A percentile compares a stretch with the other conserved stretches of the same genome.
Evolutionary conservation across 2,888 invertebrate genomes (phyloP).

Genomic region (Caenorhabditis sp.): DNA sequence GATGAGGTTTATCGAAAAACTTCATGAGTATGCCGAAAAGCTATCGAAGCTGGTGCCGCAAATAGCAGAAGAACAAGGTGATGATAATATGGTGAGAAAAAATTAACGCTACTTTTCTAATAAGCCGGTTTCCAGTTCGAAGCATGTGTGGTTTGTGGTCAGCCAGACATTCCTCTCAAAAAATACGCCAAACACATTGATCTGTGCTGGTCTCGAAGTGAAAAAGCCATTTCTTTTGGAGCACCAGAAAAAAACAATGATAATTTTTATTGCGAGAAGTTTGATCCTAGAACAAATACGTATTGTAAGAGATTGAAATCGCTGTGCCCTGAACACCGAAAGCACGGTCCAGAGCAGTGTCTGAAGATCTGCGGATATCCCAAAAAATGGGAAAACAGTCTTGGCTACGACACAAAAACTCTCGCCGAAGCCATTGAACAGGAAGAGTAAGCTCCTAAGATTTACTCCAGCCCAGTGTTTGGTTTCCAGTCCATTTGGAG

Average conservation of each 20-base stretch:
- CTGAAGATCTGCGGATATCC: slow-evolving; percentile 62
- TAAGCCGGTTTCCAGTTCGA: slow-evolving; percentile 30
- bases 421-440: slow-evolving; percentile 31
- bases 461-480: too few relatives aligned
- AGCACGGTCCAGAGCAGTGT: slow-evolving; percentile 18
- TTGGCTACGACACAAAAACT: background rate
- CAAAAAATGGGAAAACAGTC: slow-evolving; percentile 41
- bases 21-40: slow-evolving; percentile 19
- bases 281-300: slow-evolving; percentile 86
- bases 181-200: slow-evolving; percentile 67
- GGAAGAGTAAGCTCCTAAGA: slow-evolving; percentile 19
- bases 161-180: slow-evolving; percentile 17
- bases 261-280: slow-evolving; percentile 95
- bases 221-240: slow-evolving; percentile 72
- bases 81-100: slow-evolving; percentile 29
- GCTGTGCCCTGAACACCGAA: slow-evolving; percentile 92
- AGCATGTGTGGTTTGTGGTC: slow-evolving; percentile 39
- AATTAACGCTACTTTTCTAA: background rate
- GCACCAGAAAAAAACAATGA: slow-evolving; percentile 80
- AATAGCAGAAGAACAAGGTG: slow-evolving; percentile 12
- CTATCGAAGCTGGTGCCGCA: slow-evolving; percentile 13
- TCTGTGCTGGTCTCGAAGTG: slow-evolving; percentile 69
- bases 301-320: slow-evolving; percentile 96
- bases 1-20: slow-evolving; percentile 23
- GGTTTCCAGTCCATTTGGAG: slow-evolving; percentile 60